Percentiles rank a stretch among this genome's conserved stretches.
Conservation (phyloP, 2,888 invertebrate genomes). For the Mythimna lalbum region DNA sequence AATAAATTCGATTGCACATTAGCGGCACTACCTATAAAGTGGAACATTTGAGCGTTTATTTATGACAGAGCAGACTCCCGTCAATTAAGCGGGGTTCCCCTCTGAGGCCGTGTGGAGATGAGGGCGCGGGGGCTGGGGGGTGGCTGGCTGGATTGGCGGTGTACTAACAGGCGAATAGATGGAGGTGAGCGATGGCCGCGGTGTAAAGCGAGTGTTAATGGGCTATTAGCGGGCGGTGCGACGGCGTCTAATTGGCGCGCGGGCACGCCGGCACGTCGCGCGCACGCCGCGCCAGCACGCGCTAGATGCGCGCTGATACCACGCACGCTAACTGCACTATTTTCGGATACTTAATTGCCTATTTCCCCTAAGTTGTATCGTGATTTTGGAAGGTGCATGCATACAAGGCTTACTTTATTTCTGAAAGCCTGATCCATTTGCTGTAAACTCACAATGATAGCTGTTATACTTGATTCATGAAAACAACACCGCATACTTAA, state of each 20-base stretch:
- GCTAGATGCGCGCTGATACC: slow-evolving; percentile 79
- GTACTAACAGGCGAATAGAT: slow-evolving; percentile 74
- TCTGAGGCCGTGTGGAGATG: slow-evolving; percentile 59
- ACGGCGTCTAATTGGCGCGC: slow-evolving; percentile 83
- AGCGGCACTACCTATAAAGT: slow-evolving; percentile 69
- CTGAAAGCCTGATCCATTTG: neutral
- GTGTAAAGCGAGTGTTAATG: slow-evolving; percentile 87
- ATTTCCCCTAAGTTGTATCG: slow-evolving; percentile 58
- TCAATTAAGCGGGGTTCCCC: slow-evolving; percentile 70
- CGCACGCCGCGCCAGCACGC: slow-evolving; percentile 70
- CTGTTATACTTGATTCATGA: neutral
- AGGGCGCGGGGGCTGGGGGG: slow-evolving; percentile 59
- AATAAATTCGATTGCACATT: slow-evolving; percentile 73
- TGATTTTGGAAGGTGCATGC: slow-evolving; percentile 29
- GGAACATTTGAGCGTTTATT: slow-evolving; percentile 72
- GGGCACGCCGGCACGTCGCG: slow-evolving; percentile 72
- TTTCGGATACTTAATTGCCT: slow-evolving; percentile 70
- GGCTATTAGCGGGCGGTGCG: slow-evolving; percentile 83
- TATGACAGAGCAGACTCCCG: slow-evolving; percentile 62
- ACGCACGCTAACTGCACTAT: slow-evolving; percentile 80
- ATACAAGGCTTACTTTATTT: neutral
- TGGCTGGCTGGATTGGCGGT: slow-evolving; percentile 58
- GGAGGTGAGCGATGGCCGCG: slow-evolving; percentile 78
- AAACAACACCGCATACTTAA: neutral
- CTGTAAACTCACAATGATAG: neutral